Conservation (phyloP, 2,888 invertebrate species). For the Cacoxenus indagator region DNA sequence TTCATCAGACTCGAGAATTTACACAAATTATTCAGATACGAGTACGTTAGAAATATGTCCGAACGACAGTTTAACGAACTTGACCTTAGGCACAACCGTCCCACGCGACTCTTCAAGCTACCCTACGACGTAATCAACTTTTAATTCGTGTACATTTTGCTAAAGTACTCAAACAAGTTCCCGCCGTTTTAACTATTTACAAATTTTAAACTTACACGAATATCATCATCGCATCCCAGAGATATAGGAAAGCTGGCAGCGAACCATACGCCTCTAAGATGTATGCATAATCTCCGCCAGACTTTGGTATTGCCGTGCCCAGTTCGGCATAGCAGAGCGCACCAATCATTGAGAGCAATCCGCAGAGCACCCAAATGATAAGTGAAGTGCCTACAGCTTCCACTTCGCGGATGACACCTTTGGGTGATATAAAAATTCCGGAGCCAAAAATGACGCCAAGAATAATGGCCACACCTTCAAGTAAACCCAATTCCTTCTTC, state of each 20-base stretch:
- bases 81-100: background rate
- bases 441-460: conserved; percentile 96
- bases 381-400: conserved; percentile 91
- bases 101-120: background rate
- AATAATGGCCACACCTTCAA: conserved; percentile 95
- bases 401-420: conserved; percentile 91
- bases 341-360: conserved; percentile 90
- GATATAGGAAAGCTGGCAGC: conserved; percentile 91
- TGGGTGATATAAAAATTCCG: conserved; percentile 96
- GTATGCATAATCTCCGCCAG: conserved; percentile 98
- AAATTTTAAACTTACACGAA: conserved; percentile 83
- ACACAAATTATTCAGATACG: background rate
- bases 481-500: conserved; percentile 89
- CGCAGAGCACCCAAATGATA: conserved; percentile 89
- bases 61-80: background rate
- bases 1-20: background rate
- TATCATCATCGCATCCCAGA: conserved; percentile 97
- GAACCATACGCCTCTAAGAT: conserved; percentile 93
- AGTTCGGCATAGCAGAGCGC: conserved; percentile 98
- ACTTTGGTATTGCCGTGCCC: conserved; percentile 85
- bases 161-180: background rate
- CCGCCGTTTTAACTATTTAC: background rate
- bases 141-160: background rate
- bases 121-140: background rate
- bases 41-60: background rate